These are phyloP conservation scores for Pantala flavescens DNA, from an alignment of 1,140 invertebrate genomes.

Conservation along the genomic window DNA sequence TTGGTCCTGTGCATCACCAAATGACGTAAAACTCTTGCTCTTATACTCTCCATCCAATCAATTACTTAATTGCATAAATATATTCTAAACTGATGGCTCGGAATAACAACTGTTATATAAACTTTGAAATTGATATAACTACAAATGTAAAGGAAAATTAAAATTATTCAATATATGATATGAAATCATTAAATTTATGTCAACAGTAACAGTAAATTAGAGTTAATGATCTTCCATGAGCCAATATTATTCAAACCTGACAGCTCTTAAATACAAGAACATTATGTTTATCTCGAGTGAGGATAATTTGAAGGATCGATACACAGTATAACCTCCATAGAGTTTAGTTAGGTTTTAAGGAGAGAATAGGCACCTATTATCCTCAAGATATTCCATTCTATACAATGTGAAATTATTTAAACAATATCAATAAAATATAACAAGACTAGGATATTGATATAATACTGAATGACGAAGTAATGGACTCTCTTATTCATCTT, in stretches of 20 bases:
- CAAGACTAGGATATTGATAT: neutral
- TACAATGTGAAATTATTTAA: neutral
- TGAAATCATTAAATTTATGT: neutral
- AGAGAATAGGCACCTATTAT: neutral
- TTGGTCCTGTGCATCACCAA: neutral
- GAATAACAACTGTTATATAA: neutral
- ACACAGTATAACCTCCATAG: neutral
- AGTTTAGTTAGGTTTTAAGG: no score
- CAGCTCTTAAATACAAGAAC: neutral
- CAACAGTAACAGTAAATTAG: neutral
- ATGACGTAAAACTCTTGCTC: neutral
- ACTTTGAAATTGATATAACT: neutral
- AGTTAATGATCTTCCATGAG: neutral
- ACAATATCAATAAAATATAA: neutral
- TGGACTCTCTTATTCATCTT: neutral
- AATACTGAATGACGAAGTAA: slow-evolving; percentile 1
- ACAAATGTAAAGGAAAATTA: neutral
- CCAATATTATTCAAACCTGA: neutral
- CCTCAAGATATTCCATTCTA: neutral
- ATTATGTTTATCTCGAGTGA: neutral
- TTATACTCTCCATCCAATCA: neutral
- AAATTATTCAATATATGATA: no score
- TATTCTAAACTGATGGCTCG: neutral
- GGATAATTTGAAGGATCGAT: neutral
- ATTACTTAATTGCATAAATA: neutral